Conservation (phyloP, 2,797 vertebrate genomes). For the Hylomyscus alleni region DNA sequence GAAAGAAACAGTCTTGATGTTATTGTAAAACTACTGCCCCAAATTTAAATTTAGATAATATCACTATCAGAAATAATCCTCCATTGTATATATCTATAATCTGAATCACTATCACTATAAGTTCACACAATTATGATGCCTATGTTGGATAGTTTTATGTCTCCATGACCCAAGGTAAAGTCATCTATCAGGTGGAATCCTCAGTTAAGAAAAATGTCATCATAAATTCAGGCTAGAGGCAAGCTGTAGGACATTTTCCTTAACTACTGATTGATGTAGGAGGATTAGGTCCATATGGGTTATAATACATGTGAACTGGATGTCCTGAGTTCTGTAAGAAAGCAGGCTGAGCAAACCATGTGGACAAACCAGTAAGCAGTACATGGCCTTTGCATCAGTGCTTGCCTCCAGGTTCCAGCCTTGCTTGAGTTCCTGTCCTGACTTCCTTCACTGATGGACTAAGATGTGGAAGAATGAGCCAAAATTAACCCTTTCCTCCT, state of each 20-base stretch:
- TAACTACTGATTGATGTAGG: not conserved
- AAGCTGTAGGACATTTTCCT: not conserved
- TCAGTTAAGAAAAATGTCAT: not conserved
- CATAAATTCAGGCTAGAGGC: not conserved
- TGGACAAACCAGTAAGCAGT: not conserved
- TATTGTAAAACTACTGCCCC: not conserved
- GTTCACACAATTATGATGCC: not conserved
- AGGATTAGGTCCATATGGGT: not conserved
- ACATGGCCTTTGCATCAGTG: not conserved
- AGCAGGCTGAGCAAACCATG: not conserved
- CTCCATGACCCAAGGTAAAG: not conserved
- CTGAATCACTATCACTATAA: not conserved
- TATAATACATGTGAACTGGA: too few relatives aligned
- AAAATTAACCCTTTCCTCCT: not conserved
- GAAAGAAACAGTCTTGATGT: not conserved
- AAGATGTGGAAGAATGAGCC: not conserved
- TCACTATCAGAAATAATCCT: not conserved
- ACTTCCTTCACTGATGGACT: not conserved
- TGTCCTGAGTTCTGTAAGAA: not conserved
- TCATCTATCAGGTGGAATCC: not conserved
- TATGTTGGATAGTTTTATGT: not conserved
- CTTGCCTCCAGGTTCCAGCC: not conserved
- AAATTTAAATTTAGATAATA: slow-evolving; percentile 19
- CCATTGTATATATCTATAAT: not conserved
- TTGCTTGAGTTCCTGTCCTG: not conserved